Conservation (phyloP, 1,140 invertebrate species). For the Drosophila guanche region DNA sequence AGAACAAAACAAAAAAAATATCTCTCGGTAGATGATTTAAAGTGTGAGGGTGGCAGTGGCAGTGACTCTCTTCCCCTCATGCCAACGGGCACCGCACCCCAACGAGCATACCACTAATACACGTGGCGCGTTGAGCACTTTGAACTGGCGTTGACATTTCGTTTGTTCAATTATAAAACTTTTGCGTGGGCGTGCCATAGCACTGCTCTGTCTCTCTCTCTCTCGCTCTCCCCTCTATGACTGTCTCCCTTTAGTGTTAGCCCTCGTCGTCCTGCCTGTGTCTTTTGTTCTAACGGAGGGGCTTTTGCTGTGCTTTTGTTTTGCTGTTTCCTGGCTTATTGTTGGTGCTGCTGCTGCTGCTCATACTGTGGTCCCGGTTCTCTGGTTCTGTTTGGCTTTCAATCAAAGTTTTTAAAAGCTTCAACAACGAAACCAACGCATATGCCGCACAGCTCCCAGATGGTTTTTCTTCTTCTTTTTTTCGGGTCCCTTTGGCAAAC, state of each 20-base stretch:
- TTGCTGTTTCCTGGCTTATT: conserved; percentile 43
- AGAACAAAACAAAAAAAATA: conserved; percentile 26
- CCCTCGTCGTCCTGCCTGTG: conserved; percentile 11
- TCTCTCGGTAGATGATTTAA: conserved; percentile 34
- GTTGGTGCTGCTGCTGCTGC: conserved; percentile 25
- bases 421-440: conserved; percentile 67
- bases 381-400: conserved; percentile 69
- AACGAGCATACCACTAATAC: conserved; percentile 6
- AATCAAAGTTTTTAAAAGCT: conserved; percentile 80
- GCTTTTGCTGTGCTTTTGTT: conserved; percentile 70
- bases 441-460: conserved; percentile 61
- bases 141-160: conserved; percentile 77
- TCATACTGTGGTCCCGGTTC: conserved; percentile 39
- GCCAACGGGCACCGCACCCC: not conserved
- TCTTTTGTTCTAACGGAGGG: conserved; percentile 65
- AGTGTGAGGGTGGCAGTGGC: conserved; percentile 10
- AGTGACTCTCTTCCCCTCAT: not conserved
- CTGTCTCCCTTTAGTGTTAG: conserved; percentile 28
- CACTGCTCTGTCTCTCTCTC: not conserved
- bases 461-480: conserved; percentile 16
- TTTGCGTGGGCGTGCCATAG: conserved; percentile 55
- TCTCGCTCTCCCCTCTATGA: conserved; percentile 1
- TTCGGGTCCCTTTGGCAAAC: conserved; percentile 42
- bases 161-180: conserved; percentile 80
- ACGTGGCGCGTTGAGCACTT: conserved; percentile 42